A percentile compares a stretch with the other conserved stretches of the same genome.
phyloP scores from a whole-genome alignment of 2,888 invertebrate genomes.

The Drepana falcataria region DNA sequence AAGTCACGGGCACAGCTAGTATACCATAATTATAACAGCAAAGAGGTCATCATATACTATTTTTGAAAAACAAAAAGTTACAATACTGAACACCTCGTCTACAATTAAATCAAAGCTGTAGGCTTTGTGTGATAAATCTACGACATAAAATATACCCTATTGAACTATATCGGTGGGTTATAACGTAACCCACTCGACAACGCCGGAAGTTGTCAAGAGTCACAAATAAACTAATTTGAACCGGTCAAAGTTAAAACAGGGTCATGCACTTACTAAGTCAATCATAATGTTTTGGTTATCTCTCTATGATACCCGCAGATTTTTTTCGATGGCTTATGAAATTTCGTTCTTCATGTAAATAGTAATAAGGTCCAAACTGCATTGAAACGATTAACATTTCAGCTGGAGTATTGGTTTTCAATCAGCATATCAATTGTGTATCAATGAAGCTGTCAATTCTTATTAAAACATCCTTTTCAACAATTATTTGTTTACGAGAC shows the following conservation, averaged over 20 bases:
- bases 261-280: constrained; percentile 35
- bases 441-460: constrained; percentile 54
- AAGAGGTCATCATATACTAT: no score
- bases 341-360: background rate
- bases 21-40: no score
- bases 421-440: constrained; percentile 44
- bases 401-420: constrained; percentile 41
- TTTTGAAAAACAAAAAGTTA: no score
- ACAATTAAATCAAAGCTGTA: no score
- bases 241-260: constrained; percentile 53
- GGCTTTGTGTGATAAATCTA: no score
- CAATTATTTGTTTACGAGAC: constrained; percentile 13
- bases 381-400: constrained; percentile 25
- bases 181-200: constrained; percentile 29
- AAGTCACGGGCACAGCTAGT: no score
- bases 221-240: constrained; percentile 62
- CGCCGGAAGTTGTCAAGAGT: constrained; percentile 62
- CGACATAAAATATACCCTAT: background rate
- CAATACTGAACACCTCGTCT: no score
- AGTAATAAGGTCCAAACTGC: background rate
- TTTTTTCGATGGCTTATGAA: constrained; percentile 6
- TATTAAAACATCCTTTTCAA: constrained; percentile 46
- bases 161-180: constrained; percentile 26
- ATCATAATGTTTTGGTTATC: constrained; percentile 16
- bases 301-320: constrained; percentile 26